Conservation (phyloP, 2,797 vertebrate species). For the Chaenodraco wilsoni region DNA sequence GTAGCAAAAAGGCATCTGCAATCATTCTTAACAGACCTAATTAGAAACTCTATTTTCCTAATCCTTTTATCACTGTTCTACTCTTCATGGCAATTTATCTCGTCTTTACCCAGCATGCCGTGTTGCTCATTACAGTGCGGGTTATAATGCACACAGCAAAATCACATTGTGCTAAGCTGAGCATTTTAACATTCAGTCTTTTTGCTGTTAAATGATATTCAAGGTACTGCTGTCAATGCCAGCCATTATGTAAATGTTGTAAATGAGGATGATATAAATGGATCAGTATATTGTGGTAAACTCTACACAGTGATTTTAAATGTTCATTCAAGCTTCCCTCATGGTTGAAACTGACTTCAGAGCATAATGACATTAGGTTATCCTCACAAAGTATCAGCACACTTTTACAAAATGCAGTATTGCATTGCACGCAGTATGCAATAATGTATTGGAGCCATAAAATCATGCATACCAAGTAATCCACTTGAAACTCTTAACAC, state of each 20-base stretch:
- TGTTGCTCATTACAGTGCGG: constrained; percentile 38
- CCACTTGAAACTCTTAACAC: constrained; percentile 49
- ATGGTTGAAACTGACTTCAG: constrained; percentile 10
- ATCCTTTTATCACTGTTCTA: constrained; percentile 59
- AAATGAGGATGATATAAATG: constrained; percentile 12
- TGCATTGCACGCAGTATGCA: constrained; percentile 19
- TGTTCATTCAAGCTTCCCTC: constrained; percentile 18
- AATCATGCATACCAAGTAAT: constrained; percentile 43
- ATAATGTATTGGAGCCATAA: constrained; percentile 30
- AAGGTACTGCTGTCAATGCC: constrained; percentile 6
- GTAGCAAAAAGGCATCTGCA: constrained; percentile 39
- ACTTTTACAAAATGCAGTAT: constrained; percentile 1
- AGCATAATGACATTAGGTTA: constrained; percentile 3
- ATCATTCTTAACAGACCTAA: constrained; percentile 48
- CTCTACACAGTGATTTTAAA: constrained; percentile 28
- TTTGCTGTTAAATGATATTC: constrained; percentile 32
- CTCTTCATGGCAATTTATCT: constrained; percentile 49
- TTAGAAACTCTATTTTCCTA: constrained; percentile 67
- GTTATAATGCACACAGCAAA: constrained; percentile 38
- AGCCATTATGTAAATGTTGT: constrained; percentile 20
- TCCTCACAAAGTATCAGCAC: constrained; percentile 7
- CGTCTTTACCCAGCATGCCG: constrained; percentile 41
- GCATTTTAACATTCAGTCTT: constrained; percentile 32
- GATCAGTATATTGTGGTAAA: constrained; percentile 8
- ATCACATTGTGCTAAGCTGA: constrained; percentile 23